Conservation (phyloP, 2,797 vertebrate species). For the Gadopsis marmoratus region DNA sequence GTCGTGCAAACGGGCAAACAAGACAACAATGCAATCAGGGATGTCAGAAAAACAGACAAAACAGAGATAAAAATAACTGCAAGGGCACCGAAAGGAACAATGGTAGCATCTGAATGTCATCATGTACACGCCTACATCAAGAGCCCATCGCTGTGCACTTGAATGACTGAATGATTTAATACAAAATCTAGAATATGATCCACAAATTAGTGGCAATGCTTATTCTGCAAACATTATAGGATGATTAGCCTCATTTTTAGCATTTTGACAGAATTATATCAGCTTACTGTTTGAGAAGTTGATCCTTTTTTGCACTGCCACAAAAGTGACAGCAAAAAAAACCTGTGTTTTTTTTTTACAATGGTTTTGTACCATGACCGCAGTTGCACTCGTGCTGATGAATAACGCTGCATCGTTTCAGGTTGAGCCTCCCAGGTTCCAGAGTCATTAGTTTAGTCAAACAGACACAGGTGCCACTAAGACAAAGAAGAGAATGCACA, state of each 20-base stretch:
- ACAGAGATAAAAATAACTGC: constrained; percentile 8
- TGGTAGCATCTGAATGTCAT: neutral
- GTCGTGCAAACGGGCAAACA: constrained; percentile 28
- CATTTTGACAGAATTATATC: constrained; percentile 14
- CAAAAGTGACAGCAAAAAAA: neutral
- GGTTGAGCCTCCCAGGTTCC: neutral
- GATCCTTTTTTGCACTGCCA: neutral
- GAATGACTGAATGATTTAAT: neutral
- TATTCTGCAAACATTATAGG: neutral
- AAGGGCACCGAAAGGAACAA: constrained; percentile 8
- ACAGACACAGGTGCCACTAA: constrained; percentile 28
- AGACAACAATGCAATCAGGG: constrained; percentile 33
- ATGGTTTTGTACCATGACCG: neutral
- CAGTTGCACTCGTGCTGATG: constrained; percentile 13
- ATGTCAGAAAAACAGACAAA: neutral
- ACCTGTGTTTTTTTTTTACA: neutral
- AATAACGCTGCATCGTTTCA: constrained; percentile 6
- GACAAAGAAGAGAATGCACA: constrained; percentile 9
- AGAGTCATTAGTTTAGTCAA: constrained; percentile 4
- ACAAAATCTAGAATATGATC: neutral
- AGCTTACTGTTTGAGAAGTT: neutral
- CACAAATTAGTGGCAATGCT: neutral
- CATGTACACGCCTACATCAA: neutral
- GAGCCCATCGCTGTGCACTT: neutral
- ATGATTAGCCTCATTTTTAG: neutral